Percentiles rank a stretch among this genome's conserved stretches.
Evolutionary conservation across 2,113 vertebrate genomes (phyloP).

Genomic region (Myrmecophaga tridactyla): DNA sequence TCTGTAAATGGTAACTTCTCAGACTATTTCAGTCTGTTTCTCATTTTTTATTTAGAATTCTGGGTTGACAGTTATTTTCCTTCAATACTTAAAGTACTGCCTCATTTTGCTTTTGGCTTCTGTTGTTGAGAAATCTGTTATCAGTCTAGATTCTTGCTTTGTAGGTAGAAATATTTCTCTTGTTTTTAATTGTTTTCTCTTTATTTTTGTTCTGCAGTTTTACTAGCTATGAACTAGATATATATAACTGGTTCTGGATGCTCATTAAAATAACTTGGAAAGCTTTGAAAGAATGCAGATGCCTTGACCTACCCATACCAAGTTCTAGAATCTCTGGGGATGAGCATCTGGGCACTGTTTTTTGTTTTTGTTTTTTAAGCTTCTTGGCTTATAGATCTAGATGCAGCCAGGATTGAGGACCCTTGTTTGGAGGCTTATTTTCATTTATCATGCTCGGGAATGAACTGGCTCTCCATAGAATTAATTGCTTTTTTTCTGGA

Average conservation of each 20-base stretch:
- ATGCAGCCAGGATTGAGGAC: neutral
- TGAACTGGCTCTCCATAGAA: neutral
- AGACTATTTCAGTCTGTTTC: neutral
- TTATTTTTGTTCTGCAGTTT: conserved; percentile 10
- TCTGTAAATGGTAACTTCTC: neutral
- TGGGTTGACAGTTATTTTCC: too few species aligned
- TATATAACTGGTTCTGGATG: neutral
- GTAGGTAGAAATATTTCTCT: neutral
- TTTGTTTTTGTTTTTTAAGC: neutral
- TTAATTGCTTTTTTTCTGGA: neutral
- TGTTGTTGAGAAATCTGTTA: conserved; percentile 14
- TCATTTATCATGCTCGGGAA: neutral
- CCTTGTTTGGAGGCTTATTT: neutral
- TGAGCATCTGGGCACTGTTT: neutral
- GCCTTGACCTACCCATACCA: neutral
- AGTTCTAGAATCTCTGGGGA: neutral
- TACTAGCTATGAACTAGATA: neutral
- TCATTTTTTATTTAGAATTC: neutral
- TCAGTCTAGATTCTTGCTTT: neutral
- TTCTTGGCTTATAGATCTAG: neutral
- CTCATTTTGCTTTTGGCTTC: neutral
- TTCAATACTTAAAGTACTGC: neutral
- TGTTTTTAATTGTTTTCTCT: neutral
- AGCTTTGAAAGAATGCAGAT: neutral
- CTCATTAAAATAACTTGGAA: conserved; percentile 12